These are phyloP conservation scores for Tragopan temminckii DNA, from an alignment of 2,797 vertebrate species.

Conservation along the genomic window DNA sequence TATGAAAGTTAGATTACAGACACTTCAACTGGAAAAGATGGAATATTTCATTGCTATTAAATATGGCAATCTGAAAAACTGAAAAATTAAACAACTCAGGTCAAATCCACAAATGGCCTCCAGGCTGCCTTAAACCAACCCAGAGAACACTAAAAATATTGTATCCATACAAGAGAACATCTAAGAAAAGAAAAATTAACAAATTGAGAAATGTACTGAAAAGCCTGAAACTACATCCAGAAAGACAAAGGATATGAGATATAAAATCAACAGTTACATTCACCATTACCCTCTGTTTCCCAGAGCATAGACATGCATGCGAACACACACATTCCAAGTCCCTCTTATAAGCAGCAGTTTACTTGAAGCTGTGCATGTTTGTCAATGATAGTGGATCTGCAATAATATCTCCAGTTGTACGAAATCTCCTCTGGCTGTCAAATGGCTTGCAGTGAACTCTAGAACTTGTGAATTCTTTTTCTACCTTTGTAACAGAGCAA, in stretches of 20 bases:
- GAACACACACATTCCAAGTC: background rate
- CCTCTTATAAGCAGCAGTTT: background rate
- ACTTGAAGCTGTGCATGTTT: background rate
- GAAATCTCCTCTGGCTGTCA: background rate
- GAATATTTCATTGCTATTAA: background rate
- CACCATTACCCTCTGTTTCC: background rate
- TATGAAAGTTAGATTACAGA: background rate
- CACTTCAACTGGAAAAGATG: background rate
- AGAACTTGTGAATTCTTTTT: background rate
- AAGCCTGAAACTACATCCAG: background rate
- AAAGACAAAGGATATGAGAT: background rate
- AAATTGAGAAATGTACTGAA: background rate
- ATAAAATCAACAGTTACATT: background rate
- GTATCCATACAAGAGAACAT: background rate
- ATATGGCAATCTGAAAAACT: background rate
- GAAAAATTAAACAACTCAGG: background rate
- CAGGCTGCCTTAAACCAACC: background rate
- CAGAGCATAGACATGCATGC: rapidly evolving
- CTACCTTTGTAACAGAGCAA: background rate
- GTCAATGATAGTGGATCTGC: background rate
- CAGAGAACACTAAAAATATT: background rate
- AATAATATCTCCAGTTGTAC: background rate
- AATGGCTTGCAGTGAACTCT: background rate
- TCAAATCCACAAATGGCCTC: background rate
- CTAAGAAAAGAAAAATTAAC: background rate